These are phyloP conservation scores for Tiaroga cobitis DNA, from an alignment of 2,797 vertebrate genomes.

Conservation along the genomic window DNA sequence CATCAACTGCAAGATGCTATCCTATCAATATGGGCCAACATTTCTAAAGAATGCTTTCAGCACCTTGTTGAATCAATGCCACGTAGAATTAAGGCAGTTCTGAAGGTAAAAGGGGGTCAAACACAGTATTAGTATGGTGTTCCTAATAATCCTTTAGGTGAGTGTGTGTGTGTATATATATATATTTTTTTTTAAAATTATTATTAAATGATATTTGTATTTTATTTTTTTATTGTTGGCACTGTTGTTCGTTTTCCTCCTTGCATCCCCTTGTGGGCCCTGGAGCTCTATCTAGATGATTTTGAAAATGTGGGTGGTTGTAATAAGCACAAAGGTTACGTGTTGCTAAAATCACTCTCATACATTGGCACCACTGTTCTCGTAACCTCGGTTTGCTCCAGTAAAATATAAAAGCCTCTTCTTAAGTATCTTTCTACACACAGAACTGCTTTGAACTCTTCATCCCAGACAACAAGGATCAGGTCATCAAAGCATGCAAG, in stretches of 20 bases:
- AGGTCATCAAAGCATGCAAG: conserved; percentile 98
- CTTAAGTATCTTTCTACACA: conserved; percentile 25
- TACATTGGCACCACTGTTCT: neutral
- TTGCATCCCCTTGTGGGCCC: neutral
- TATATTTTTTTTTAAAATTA: too few relatives aligned
- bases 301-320: neutral
- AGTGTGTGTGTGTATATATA: too few relatives aligned
- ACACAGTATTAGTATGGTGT: too few relatives aligned
- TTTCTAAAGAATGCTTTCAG: too few relatives aligned
- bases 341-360: neutral
- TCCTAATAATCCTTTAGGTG: too few relatives aligned
- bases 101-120: too few relatives aligned
- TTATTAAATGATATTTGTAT: too few relatives aligned
- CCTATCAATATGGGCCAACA: too few relatives aligned
- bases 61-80: too few relatives aligned
- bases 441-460: conserved; percentile 99
- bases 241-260: neutral
- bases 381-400: neutral
- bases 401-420: neutral
- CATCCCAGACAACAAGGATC: conserved; percentile 96
- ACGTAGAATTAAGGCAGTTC: too few relatives aligned
- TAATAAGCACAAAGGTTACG: neutral
- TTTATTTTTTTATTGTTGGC: too few relatives aligned
- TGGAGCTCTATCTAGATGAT: neutral
- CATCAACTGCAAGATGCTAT: too few relatives aligned